These are phyloP conservation scores for Willisornis vidua DNA, from an alignment of 2,113 vertebrate species.

Conservation along the genomic window DNA sequence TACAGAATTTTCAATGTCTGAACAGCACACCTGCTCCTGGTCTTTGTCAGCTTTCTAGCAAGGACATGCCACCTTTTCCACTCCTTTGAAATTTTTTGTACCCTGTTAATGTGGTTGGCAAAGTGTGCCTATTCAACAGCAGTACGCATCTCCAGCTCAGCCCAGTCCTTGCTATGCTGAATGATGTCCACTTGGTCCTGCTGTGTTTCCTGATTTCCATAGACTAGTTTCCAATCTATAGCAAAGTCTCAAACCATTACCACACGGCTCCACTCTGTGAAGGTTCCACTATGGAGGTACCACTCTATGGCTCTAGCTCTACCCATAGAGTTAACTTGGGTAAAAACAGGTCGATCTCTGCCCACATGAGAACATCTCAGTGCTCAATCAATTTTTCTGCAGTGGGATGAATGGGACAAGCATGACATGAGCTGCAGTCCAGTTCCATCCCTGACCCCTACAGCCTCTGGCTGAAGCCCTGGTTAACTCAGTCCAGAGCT, in stretches of 20 bases:
- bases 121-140: background rate
- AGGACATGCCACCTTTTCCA: background rate
- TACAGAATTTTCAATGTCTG: background rate
- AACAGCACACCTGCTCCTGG: background rate
- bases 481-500: background rate
- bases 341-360: background rate
- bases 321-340: background rate
- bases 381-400: background rate
- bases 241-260: background rate
- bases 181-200: background rate
- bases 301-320: background rate
- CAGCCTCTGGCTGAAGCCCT: background rate
- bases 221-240: background rate
- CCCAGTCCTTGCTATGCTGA: fast-evolving
- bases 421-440: background rate
- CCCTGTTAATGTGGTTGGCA: background rate
- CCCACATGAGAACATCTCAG: background rate
- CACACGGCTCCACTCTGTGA: too few relatives aligned
- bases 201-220: background rate
- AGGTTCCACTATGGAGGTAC: background rate
- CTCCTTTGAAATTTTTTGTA: background rate
- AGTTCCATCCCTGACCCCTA: background rate
- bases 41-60: background rate
- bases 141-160: background rate
- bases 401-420: background rate